Evolutionary conservation across 2,797 vertebrate species (phyloP).

Genomic region (Tamandua tetradactyla): DNA sequence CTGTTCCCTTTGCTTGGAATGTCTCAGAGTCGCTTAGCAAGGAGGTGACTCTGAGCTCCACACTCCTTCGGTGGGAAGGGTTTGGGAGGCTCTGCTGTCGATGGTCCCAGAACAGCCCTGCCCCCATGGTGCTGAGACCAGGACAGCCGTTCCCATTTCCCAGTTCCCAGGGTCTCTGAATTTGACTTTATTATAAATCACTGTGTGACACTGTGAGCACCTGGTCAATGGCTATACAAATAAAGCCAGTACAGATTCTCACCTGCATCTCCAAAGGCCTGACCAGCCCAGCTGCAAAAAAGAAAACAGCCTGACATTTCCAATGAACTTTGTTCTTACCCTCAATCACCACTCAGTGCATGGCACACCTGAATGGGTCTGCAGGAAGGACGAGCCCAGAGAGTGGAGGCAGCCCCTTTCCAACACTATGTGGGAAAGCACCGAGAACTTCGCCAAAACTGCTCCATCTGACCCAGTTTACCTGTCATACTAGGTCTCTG

Average conservation of each 20-base stretch:
- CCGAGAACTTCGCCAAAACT: not conserved
- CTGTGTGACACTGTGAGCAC: not conserved
- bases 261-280: not conserved
- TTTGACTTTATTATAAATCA: not conserved
- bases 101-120: not conserved
- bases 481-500: not conserved
- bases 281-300: constrained; percentile 17
- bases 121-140: not conserved
- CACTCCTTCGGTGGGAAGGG: not conserved
- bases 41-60: not conserved
- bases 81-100: not conserved
- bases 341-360: not conserved
- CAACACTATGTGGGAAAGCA: not conserved
- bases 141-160: not conserved
- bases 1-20: not conserved
- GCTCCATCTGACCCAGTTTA: not conserved
- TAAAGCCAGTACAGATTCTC: not conserved
- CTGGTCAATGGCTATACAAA: constrained; percentile 25
- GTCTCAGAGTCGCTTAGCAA: not conserved
- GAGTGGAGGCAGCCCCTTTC: not conserved
- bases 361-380: not conserved
- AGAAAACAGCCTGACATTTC: constrained; percentile 13
- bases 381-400: not conserved
- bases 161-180: not conserved
- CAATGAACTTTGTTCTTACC: constrained; percentile 22